phyloP scores from a whole-genome alignment of 2,113 vertebrate genomes.

The Camelus bactrianus region DNA sequence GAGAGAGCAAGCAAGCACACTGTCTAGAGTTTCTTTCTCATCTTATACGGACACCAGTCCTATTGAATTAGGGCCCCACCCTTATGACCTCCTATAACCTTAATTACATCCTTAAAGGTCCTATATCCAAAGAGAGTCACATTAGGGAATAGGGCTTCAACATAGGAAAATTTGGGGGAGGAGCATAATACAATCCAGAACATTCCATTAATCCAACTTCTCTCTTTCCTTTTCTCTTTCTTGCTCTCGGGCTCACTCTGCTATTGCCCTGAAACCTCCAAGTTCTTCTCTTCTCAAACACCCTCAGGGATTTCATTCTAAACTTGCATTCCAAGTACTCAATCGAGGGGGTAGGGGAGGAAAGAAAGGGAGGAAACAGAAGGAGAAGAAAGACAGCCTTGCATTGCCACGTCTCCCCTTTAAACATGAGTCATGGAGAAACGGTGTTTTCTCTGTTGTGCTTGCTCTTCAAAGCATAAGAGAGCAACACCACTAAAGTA shows the following conservation, averaged over 20 bases:
- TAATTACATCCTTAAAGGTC: background rate
- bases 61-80: background rate
- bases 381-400: background rate
- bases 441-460: background rate
- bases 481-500: background rate
- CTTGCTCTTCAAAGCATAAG: background rate
- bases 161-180: background rate
- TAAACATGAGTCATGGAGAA: background rate
- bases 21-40: background rate
- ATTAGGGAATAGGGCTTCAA: background rate
- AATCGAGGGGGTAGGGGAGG: accelerated
- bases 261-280: background rate
- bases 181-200: background rate
- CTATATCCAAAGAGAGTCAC: background rate
- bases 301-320: background rate
- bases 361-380: background rate
- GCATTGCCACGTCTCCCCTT: background rate
- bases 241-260: background rate
- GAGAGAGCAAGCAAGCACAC: background rate
- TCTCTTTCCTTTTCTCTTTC: background rate
- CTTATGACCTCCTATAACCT: background rate
- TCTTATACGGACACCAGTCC: background rate
- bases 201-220: background rate
- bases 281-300: background rate
- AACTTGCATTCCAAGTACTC: background rate